A percentile compares a stretch with the other conserved stretches of the same genome.
These are phyloP conservation scores for Lucilia sericata DNA, from an alignment of 1,140 invertebrate species.

Conservation along the genomic window DNA sequence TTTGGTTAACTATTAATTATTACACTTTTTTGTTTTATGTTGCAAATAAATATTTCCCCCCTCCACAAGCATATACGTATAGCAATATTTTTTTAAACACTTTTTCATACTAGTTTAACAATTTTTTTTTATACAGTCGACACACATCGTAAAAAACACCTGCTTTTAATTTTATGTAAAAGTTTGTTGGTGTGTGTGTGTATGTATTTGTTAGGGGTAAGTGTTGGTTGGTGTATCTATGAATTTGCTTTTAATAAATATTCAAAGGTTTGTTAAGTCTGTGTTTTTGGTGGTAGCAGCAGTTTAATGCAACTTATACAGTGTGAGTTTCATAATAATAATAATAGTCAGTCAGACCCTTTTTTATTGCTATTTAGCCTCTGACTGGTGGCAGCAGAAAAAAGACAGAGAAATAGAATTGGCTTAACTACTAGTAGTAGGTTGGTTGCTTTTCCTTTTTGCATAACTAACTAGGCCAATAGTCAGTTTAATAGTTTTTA, in stretches of 20 bases:
- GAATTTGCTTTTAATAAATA: background rate
- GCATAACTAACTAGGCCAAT: constrained; percentile 31
- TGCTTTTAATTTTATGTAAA: constrained; percentile 44
- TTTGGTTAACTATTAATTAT: constrained; percentile 7
- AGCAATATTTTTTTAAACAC: background rate
- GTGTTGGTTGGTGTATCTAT: too few species aligned
- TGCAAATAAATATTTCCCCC: background rate
- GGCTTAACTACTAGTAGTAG: background rate
- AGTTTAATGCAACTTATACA: background rate
- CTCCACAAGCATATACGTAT: too few species aligned
- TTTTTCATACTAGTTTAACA: background rate
- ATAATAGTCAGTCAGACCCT: constrained; percentile 21
- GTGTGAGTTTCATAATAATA: constrained; percentile 8
- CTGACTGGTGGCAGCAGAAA: background rate
- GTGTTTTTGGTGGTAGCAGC: background rate
- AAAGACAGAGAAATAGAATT: background rate
- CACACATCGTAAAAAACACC: constrained; percentile 38
- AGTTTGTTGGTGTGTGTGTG: background rate
- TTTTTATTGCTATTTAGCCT: constrained; percentile 17
- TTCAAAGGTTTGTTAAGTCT: background rate
- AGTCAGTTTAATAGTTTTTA: constrained; percentile 27
- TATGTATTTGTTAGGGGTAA: too few species aligned
- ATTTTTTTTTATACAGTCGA: constrained; percentile 5
- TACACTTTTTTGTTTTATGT: background rate
- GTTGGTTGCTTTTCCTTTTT: background rate